Base-by-base conservation (phyloP, 2,113 vertebrate species). In the Lophura nycthemera region DNA sequence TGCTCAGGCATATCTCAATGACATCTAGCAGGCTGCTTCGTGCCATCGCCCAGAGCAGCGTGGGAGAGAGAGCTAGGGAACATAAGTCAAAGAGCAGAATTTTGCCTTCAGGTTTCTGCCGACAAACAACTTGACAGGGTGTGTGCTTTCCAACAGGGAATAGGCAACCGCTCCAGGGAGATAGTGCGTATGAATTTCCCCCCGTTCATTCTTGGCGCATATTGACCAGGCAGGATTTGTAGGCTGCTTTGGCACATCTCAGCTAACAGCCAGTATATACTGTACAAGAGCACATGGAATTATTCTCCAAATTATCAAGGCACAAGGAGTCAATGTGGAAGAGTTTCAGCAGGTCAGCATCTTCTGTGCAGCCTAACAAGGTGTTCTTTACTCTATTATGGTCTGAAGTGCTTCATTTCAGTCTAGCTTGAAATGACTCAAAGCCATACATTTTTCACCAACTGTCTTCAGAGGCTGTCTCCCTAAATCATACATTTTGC, bases 1-100 rank as follows among this genome's bases (percentile, higher is more conserved):
- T 95, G 94, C 94, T 96, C 91, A 95, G 94, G 91, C 89, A 92
- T 48, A 43, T 89, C 91, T 92, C 20, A 1, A 69, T 93, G 90
- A 95, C 91, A 88, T 96, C 88, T 67, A 70, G 72, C 93, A 96
- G 95, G 85, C 93, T 95, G 94, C 61, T 97, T 72, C 40, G 48
- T 94, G 90, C 83, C 73, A 42, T 47, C 83, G 91, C 93, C 85
- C 79, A 81, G 91, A 88, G 93, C 83, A 94, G 88, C 45, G 88
- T 94, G 83, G 95, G 95, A 93, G 93, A 94, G 40, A 88, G 71
- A 36, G 18, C 48, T 75, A 61, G 61, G 91, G 90, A 96, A 81
- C 77, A 24, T 32, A 94, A 95, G 91, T 95, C 90, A 94, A 94
- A 90, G 94, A 94, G 85, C 69, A 86, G 79, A 69, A 90, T 86